Conservation (phyloP, 2,888 invertebrate genomes). For the Lottia scabra region DNA sequence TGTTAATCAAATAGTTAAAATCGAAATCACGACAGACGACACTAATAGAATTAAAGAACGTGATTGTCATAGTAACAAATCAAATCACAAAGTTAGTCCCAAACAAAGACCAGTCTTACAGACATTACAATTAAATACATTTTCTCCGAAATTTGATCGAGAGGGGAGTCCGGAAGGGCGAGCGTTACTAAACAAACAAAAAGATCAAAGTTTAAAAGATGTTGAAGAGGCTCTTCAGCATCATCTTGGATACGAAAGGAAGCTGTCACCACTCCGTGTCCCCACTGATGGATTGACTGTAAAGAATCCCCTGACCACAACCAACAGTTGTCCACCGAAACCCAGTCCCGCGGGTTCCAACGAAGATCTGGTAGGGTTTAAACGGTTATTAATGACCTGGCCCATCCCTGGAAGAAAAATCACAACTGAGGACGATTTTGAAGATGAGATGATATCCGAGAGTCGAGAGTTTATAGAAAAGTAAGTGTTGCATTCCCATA, state of each 20-base stretch:
- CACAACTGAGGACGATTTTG: not conserved
- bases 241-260: not conserved
- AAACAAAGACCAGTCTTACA: not conserved
- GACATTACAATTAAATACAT: too few species aligned
- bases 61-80: not conserved
- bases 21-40: not conserved
- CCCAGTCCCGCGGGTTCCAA: conserved; percentile 9
- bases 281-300: not conserved
- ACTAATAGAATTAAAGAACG: not conserved
- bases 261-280: not conserved
- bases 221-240: not conserved
- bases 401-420: not conserved
- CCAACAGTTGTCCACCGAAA: conserved; percentile 37
- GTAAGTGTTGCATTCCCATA: too few species aligned
- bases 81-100: not conserved
- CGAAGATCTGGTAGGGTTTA: not conserved
- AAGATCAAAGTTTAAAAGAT: too few species aligned
- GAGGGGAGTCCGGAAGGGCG: too few species aligned
- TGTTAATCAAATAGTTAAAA: not conserved
- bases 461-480: too few species aligned
- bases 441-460: too few species aligned
- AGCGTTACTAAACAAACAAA: too few species aligned
- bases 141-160: too few species aligned
- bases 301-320: conserved; percentile 24
- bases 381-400: conserved; percentile 8